Evolutionary conservation across 2,797 vertebrate genomes (phyloP).

Genomic region (Eleutherodactylus coqui): DNA sequence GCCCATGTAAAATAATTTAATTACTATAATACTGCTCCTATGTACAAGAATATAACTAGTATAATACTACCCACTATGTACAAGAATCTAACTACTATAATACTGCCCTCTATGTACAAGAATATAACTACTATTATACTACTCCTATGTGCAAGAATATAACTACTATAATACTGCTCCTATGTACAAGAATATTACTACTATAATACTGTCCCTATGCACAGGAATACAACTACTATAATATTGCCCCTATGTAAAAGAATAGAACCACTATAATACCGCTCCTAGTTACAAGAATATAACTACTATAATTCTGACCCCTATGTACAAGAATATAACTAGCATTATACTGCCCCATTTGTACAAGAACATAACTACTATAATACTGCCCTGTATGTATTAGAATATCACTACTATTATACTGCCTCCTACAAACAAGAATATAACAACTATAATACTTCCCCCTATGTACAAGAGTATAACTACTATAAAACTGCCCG

Average conservation of each 20-base stretch:
- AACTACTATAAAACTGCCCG: neutral
- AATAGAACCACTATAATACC: constrained; percentile 2
- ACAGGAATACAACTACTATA: neutral
- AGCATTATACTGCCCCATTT: neutral
- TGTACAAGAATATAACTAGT: constrained; percentile 1
- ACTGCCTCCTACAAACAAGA: neutral
- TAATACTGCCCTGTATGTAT: neutral
- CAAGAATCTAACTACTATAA: constrained; percentile 7
- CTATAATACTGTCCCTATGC: neutral
- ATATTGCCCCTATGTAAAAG: neutral
- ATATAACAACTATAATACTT: neutral
- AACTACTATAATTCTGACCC: constrained; percentile 9
- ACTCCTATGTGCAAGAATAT: neutral
- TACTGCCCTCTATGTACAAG: neutral
- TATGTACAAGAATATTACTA: constrained; percentile 1
- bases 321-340: neutral
- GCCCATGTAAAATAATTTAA: neutral
- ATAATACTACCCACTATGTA: neutral
- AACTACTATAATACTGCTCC: constrained; percentile 7
- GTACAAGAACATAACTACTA: neutral
- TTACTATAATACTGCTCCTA: constrained; percentile 7
- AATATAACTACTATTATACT: constrained; percentile 10
- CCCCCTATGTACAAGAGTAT: neutral
- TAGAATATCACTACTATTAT: neutral
- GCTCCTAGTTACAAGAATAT: neutral